Base-by-base conservation (phyloP, 2,888 invertebrate species). In the Helleia helle region DNA sequence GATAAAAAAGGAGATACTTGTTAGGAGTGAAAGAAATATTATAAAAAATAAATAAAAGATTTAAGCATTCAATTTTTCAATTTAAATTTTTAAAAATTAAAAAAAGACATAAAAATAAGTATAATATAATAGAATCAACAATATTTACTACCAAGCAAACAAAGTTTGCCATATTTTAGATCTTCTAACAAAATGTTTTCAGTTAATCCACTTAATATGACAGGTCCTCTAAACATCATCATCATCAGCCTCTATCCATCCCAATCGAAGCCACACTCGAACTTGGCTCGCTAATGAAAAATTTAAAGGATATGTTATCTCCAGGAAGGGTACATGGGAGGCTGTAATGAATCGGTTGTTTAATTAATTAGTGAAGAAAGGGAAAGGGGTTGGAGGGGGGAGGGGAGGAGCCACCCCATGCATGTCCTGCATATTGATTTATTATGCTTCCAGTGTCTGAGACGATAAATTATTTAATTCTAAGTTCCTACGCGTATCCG, bases 261-360 rank as follows among this genome's bases (percentile, higher is more conserved):
- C 14, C 30, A 14, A 14, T 30, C 14, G 15, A 30, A 15, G 4
- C 30, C 14, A 7, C 15, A 30, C 14, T 15, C 14, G 14, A 30
- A 30, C 15, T 30, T 15, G 15, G 30, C 14, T 30, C 15, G 11
- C 11, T 18, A 31, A 34, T 52, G 48, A 52, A 52, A 57, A 58
- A 55, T 51, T 48, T 50, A 48, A 44, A 52, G 44, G 48, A 48
- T 46, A 71, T 60, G 55, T 62, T 77, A 46, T 66, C 61, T 72
- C 74, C 55, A n/a, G n/a, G 75, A 73, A 76, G 76, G 75, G 76
- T 59, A 81, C 79, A 80, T 77, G 80, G 72, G 80, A 80, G 72
- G 79, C 71, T 83, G 87, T 89, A 90, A 90, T 89, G 89, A 90
- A 90, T 89, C 89, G 89, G 88, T 88, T 89, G 88, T 89, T 89